These are phyloP conservation scores for Seriola dumerili DNA, from an alignment of 2,113 vertebrate species.

Conservation along the genomic window DNA sequence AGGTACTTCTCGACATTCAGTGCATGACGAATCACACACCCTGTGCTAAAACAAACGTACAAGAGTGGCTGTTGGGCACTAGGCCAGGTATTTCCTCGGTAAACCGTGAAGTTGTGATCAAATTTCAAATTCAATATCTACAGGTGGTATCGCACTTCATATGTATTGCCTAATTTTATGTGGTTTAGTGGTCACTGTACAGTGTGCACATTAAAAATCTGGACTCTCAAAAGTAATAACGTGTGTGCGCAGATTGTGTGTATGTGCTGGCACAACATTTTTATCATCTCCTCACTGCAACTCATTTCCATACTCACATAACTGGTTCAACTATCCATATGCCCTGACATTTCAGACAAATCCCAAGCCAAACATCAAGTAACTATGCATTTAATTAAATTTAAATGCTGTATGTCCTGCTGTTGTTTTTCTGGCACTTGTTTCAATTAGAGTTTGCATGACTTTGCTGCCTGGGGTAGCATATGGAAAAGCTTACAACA, in stretches of 20 bases:
- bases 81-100: slow-evolving; percentile 21
- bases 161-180: slow-evolving; percentile 4
- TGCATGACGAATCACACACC: slow-evolving; percentile 49
- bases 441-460: slow-evolving; percentile 12
- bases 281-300: slow-evolving; percentile 12
- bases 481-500: slow-evolving; percentile 17
- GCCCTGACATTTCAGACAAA: slow-evolving; percentile 43
- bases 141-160: slow-evolving; percentile 15
- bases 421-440: slow-evolving; percentile 36
- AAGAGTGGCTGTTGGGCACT: slow-evolving; percentile 22
- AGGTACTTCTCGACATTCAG: slow-evolving; percentile 27
- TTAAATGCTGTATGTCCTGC: slow-evolving; percentile 4
- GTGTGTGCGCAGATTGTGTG: background rate
- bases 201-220: slow-evolving; percentile 9
- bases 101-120: slow-evolving; percentile 15
- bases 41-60: slow-evolving; percentile 43
- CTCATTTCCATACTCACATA: slow-evolving; percentile 67
- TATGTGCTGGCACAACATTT: slow-evolving; percentile 61
- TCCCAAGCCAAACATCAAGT: slow-evolving; percentile 44
- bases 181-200: background rate
- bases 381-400: slow-evolving; percentile 31
- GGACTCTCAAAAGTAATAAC: slow-evolving; percentile 1
- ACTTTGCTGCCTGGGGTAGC: slow-evolving; percentile 1
- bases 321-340: slow-evolving; percentile 58
- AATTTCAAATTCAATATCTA: slow-evolving; percentile 27